Conservation (phyloP, 2,888 invertebrate genomes). For the Ophioninae sp. region DNA sequence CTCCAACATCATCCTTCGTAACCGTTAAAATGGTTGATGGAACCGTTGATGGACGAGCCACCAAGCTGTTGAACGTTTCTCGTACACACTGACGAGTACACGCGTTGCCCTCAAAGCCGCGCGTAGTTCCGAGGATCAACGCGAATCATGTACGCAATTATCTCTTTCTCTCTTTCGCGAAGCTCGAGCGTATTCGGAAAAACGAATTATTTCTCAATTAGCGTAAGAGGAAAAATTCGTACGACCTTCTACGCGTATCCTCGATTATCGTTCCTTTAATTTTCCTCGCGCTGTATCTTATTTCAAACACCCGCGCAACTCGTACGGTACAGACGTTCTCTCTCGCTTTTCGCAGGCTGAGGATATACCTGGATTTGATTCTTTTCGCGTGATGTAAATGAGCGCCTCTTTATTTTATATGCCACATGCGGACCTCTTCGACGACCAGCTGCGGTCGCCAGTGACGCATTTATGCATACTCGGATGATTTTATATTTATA, state of each 20-base stretch:
- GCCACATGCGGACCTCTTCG: background rate
- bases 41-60: slow-evolving; percentile 63
- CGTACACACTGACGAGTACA: background rate
- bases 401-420: background rate
- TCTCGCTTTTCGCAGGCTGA: slow-evolving; percentile 8
- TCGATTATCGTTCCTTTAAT: slow-evolving; percentile 19
- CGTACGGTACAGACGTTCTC: slow-evolving; percentile 5
- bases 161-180: background rate
- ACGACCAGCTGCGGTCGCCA: slow-evolving; percentile 55
- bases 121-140: slow-evolving; percentile 31
- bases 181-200: slow-evolving; percentile 54
- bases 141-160: slow-evolving; percentile 60
- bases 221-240: slow-evolving; percentile 52
- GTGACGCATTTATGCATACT: slow-evolving; percentile 42
- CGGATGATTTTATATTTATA: too few species aligned
- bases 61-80: slow-evolving; percentile 39
- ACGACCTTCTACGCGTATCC: slow-evolving; percentile 29
- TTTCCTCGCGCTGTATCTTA: slow-evolving; percentile 8
- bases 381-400: slow-evolving; percentile 21
- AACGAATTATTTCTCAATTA: slow-evolving; percentile 66
- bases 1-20: slow-evolving; percentile 55
- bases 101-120: background rate
- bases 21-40: slow-evolving; percentile 65
- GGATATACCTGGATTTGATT: slow-evolving; percentile 36
- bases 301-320: slow-evolving; percentile 20